These are phyloP conservation scores for Chloropsis hardwickii DNA, from an alignment of 2,113 vertebrate species.

Conservation along the genomic window DNA sequence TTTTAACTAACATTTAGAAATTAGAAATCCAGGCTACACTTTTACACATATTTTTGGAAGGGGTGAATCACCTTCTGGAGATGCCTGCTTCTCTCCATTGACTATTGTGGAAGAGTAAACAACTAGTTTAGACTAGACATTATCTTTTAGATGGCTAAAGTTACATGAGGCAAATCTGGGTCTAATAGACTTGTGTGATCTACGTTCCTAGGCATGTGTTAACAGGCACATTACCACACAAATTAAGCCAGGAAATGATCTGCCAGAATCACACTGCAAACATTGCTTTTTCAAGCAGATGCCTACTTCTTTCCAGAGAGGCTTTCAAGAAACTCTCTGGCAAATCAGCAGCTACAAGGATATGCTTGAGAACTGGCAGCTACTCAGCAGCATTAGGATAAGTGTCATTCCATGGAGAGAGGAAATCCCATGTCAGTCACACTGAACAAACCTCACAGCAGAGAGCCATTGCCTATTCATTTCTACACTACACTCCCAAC, in stretches of 20 bases:
- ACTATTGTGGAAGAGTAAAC: conserved; percentile 44
- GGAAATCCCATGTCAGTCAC: conserved; percentile 59
- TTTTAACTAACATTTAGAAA: conserved; percentile 1
- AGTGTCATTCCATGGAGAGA: conserved; percentile 53
- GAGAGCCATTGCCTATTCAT: not conserved
- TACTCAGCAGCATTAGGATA: conserved; percentile 28
- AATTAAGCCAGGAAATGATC: conserved; percentile 59
- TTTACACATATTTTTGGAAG: conserved; percentile 21
- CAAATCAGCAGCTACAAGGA: conserved; percentile 45
- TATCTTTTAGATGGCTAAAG: conserved; percentile 58
- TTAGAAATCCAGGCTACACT: not conserved
- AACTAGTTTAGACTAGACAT: conserved; percentile 55
- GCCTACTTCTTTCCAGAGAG: conserved; percentile 65
- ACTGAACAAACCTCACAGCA: not conserved
- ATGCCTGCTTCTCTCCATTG: conserved; percentile 39
- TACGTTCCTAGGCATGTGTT: conserved; percentile 48
- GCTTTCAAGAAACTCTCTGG: conserved; percentile 63
- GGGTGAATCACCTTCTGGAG: conserved; percentile 45
- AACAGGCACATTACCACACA: conserved; percentile 63
- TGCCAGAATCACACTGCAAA: conserved; percentile 56
- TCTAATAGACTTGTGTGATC: conserved; percentile 54
- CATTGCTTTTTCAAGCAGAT: conserved; percentile 59
- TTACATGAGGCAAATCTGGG: conserved; percentile 35
- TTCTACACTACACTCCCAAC: not conserved
- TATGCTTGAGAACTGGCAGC: conserved; percentile 56